phyloP scores from a whole-genome alignment of 2,113 vertebrate genomes.

The Trichomycterus rosablanca region DNA sequence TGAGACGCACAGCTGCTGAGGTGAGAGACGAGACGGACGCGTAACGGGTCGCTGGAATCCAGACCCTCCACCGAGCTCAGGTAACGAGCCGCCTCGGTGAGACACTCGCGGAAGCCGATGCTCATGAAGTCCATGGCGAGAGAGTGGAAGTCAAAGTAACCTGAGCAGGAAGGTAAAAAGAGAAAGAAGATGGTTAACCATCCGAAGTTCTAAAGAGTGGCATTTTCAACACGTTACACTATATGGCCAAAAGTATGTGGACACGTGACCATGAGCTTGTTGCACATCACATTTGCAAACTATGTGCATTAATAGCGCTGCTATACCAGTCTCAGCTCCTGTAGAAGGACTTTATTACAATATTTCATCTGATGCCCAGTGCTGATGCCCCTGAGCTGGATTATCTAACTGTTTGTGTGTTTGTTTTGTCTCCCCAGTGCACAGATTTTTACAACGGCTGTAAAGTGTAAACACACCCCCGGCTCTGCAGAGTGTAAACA shows the following conservation, averaged over 20 bases:
- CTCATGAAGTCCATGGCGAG: slow-evolving; percentile 97
- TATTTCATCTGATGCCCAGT: no score
- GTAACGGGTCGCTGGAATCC: slow-evolving; percentile 78
- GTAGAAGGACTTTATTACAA: no score
- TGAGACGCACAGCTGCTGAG: slow-evolving; percentile 84
- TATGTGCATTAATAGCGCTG: no score
- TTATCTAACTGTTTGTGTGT: no score
- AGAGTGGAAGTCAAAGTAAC: slow-evolving; percentile 82
- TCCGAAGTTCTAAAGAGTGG: no score
- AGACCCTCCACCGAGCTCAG: slow-evolving; percentile 83
- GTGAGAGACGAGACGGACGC: slow-evolving; percentile 85
- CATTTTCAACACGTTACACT: no score
- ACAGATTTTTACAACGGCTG: slow-evolving; percentile 69
- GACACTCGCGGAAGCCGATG: slow-evolving; percentile 89
- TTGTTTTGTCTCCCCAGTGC: slow-evolving; percentile 76
- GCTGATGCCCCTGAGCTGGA: no score
- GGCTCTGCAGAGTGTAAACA: slow-evolving; percentile 77
- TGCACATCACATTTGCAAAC: no score
- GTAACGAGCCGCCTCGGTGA: slow-evolving; percentile 85
- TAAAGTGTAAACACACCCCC: slow-evolving; percentile 80
- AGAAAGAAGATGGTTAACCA: background rate
- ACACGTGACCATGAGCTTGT: no score
- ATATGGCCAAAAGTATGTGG: no score
- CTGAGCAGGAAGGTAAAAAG: slow-evolving; percentile 51
- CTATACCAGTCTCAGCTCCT: no score